Percentiles rank a stretch among this genome's conserved stretches.
Evolutionary conservation across 2,888 invertebrate genomes (phyloP).

Genomic region (Netelia inedita): DNA sequence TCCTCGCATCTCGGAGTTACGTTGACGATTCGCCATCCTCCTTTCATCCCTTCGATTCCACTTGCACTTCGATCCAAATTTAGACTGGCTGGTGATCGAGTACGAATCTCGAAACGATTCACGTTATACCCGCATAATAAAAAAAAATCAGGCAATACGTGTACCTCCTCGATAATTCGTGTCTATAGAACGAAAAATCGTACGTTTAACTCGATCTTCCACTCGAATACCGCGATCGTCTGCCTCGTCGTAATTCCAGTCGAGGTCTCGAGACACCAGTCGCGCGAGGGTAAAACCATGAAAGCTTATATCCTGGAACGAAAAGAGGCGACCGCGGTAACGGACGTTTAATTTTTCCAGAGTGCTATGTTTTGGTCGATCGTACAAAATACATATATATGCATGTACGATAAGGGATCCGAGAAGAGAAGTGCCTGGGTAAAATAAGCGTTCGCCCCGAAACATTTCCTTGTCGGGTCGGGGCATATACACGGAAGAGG

Average conservation of each 20-base stretch:
- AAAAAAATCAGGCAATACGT: not conserved
- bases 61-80: slow-evolving; percentile 6
- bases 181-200: not conserved
- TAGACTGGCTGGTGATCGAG: slow-evolving; percentile 65
- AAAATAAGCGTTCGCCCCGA: slow-evolving; percentile 51
- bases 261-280: slow-evolving; percentile 2
- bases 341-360: slow-evolving; percentile 61
- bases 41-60: slow-evolving; percentile 14
- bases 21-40: slow-evolving; percentile 47
- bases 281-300: not conserved
- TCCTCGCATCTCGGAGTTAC: slow-evolving; percentile 60
- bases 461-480: slow-evolving; percentile 41
- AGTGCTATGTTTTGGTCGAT: slow-evolving; percentile 50
- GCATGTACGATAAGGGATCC: not conserved
- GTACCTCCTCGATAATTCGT: slow-evolving; percentile 1
- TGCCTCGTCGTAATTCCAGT: not conserved
- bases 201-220: not conserved
- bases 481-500: slow-evolving; percentile 43
- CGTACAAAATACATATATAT: slow-evolving; percentile 13
- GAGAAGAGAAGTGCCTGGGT: slow-evolving; percentile 29
- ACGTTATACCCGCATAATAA: slow-evolving; percentile 18
- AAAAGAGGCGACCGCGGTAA: slow-evolving; percentile 29
- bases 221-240: not conserved
- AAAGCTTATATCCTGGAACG: slow-evolving; percentile 28
- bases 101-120: slow-evolving; percentile 63